phyloP scores from a whole-genome alignment of 2,888 invertebrate species.

The Drosophila paramelanica region DNA sequence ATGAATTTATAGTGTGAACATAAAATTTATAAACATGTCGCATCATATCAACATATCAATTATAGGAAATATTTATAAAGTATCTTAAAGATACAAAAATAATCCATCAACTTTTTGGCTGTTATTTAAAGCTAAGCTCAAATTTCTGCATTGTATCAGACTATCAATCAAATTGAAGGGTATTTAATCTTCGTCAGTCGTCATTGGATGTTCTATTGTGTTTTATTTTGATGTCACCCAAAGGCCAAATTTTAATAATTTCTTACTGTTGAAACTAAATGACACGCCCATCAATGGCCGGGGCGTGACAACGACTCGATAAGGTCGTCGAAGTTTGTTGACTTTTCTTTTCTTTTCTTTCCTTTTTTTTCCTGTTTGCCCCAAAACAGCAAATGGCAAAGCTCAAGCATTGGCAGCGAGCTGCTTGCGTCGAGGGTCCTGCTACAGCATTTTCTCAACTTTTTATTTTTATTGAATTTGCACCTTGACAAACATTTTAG shows the following conservation, averaged over 20 bases:
- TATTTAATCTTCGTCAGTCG: background rate
- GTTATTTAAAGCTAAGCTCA: background rate
- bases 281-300: slow-evolving; percentile 52
- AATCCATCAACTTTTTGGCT: background rate
- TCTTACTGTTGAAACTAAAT: slow-evolving; percentile 51
- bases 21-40: no score
- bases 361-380: slow-evolving; percentile 5
- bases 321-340: slow-evolving; percentile 66
- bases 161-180: background rate
- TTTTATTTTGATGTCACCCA: slow-evolving; percentile 66
- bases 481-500: slow-evolving; percentile 77
- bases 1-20: no score
- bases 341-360: slow-evolving; percentile 30
- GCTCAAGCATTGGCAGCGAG: slow-evolving; percentile 18
- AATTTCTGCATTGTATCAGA: no score
- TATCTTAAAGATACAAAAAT: no score
- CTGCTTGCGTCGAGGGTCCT: slow-evolving; percentile 16
- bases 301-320: slow-evolving; percentile 78
- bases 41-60: no score
- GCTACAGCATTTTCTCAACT: slow-evolving; percentile 23
- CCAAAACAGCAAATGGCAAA: slow-evolving; percentile 45
- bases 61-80: no score
- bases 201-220: background rate
- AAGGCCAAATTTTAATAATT: slow-evolving; percentile 76
- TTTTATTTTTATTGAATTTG: slow-evolving; percentile 80